Evolutionary conservation across 2,797 vertebrate genomes (phyloP), one percentile per base, ranked within the genome.

Genomic region (Anguilla pacifica): DNA sequence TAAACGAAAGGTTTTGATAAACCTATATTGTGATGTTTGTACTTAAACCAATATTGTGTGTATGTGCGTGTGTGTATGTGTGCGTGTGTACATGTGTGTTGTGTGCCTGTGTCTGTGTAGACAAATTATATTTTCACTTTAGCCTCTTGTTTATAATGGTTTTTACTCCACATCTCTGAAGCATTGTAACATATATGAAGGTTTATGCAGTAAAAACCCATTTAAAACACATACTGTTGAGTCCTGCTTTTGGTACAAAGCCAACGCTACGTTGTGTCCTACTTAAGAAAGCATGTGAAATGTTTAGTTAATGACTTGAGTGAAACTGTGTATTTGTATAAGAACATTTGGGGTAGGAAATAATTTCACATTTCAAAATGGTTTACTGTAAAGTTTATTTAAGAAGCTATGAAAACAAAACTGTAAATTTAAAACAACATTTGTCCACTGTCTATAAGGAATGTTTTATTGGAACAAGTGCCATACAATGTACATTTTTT

Each of bases 311-410:
- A 59, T 11, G 6, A 10, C 25, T 85, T 25, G 46, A 46, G 61
- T 39, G 35, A 61, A 57, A 57, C 51, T 84, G n/a, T 35, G 61
- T 87, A 13, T 87, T 86, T 84, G 35, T n/a, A 25, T 9, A 46
- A 55, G 53, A 43, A 46, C 49, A 46, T 67, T 43, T 49, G 4
- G 43, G 35, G 61, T 25, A 25, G 3, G 22, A 31, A 83, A 35
- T 85, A 43, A 53, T 87, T 55, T 17, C 64, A 84, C 11, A 28
- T 74, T 87, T 87, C 17, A 61, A 64, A 82, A 83, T 3, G 53
- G 19, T 28, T 39, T 72, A 2, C 19, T n/a, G 7, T 28, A 11
- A 3, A 28, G 64, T 74, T 35, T 84, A 15, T 84, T n/a, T 55
- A 70, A 17, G n/a, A 39, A 25, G 19, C 64, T 51, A 46, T 7